Evolutionary conservation across 2,113 vertebrate genomes (phyloP), one percentile per base, ranked within the genome.

Genomic region (Siniperca knerii): DNA sequence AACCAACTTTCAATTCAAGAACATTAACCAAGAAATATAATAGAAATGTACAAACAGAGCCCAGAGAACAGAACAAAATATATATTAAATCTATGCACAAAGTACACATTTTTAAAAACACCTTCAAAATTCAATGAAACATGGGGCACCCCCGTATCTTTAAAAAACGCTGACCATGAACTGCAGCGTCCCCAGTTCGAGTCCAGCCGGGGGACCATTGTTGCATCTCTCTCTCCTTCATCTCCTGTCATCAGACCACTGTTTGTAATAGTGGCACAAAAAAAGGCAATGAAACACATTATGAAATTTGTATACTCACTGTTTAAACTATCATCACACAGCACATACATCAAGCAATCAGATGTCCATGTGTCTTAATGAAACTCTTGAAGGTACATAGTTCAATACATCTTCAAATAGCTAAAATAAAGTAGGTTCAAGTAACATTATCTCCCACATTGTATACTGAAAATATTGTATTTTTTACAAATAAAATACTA

Each of bases 231-330:
- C 12, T 37, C 42, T 4, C 8, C 23, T 62, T 77, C 48, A 65
- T 25, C 25, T 40, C n/a, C 20, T 33, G 10, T 15, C n/a, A 33
- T 67, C 50, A 33, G 25, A 46, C 8, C 37, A 37, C 23, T 78
- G 10, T 20, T 40, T 37, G 15, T 68, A 42, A 69, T 77, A 44
- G 48, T 70, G 13, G 16, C 40, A 64, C 48, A 62, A n/a, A 65
- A 54, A 64, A 25, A 37, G 6, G 1, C 52, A 35, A n/a, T 78
- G 4, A 61, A 72, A 83, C 48, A 29, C 8, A 29, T 57, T 23
- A 23, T 80, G 25, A 73, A 73, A 66, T 58, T 50, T 29, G 3
- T 44, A 87, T 52, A 37, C 21, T 61, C 46, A 29, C 29, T n/a
- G 16, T 75, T 13, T 71, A 13, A 67, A 20, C 23, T 29, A 50